Evolutionary conservation across 2,113 vertebrate species (phyloP).

Genomic region (Tachycineta bicolor): DNA sequence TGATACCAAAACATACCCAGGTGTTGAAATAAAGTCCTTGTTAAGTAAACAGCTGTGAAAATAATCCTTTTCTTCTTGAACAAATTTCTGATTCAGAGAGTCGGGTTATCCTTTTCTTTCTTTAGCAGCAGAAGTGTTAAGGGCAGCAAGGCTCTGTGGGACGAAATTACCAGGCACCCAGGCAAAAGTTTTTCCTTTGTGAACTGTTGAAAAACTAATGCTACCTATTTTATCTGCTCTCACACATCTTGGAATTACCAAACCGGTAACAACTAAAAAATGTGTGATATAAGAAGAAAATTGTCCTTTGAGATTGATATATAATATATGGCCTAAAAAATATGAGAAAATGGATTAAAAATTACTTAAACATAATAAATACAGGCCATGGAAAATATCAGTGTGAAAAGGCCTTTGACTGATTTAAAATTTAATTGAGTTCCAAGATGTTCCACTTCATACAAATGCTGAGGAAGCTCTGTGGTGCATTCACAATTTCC

Average conservation of each 20-base stretch:
- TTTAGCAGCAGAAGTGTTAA: background rate
- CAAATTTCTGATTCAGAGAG: background rate
- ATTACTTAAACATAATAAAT: background rate
- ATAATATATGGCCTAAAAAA: background rate
- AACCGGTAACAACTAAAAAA: background rate
- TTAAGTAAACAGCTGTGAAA: background rate
- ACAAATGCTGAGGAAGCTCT: background rate
- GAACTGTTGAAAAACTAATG: background rate
- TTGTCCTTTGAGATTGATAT: background rate
- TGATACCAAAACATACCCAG: background rate
- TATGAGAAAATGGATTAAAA: background rate
- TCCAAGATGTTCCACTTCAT: background rate
- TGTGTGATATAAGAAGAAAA: background rate
- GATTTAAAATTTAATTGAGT: constrained; percentile 2
- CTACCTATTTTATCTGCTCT: background rate
- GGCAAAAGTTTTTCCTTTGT: background rate
- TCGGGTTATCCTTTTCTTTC: background rate
- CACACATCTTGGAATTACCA: background rate
- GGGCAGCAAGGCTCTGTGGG: background rate
- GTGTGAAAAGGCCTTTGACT: background rate
- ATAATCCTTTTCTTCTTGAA: background rate
- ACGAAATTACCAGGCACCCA: background rate
- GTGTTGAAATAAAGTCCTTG: background rate
- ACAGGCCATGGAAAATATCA: background rate
- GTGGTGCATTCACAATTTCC: background rate